Base-by-base conservation (phyloP, 2,888 invertebrate species). In the Lissonota sp. region DNA sequence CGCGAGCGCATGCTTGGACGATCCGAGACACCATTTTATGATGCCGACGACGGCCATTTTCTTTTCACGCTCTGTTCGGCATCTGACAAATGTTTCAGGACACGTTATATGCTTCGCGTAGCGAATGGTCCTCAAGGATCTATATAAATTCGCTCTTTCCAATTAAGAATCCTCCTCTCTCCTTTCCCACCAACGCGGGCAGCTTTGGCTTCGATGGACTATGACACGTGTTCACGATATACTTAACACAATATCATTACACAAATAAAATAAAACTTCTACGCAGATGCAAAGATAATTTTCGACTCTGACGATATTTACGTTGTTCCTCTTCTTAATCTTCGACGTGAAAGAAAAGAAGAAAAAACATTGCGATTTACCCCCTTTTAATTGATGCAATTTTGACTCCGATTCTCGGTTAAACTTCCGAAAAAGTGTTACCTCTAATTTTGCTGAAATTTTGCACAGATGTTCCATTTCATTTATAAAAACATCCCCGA, bases 161-260 rank as follows among this genome's bases (percentile, higher is more conserved):
- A 53, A 53, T 53, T 53, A 14, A 12, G 14, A 53, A 14, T 12
- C 53, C 6, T 12, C 44, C 40, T 40, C 46, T 49, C 44, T 58
- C 42, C 42, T 79, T 74, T 80, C 80, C 82, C 84, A 76, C 83
- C 83, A 82, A 84, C 82, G 84, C 72, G 79, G 83, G 83, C 85
- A 86, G 87, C 91, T 91, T 91, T 91, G 91, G 91, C 88, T 91
- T 91, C 88, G 87, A 89, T 84, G 87, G 91, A 91, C 90, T 91
- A 91, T 89, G 86, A 89, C 86, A 88, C 86, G 86, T 88, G 83
- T 84, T 81, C 81, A 74, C 80, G 75, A 76, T 77, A 64, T 78
- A 82, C 64, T 75, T 75, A 72, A 44, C 58, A 71, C 26, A 58
- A 75, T 66, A 67, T 75, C 42, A 72, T 71, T 64, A 63, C 69